Percentiles rank a stretch among this genome's conserved stretches.
Conservation (phyloP, 2,113 vertebrate genomes). For the Procavia capensis region DNA sequence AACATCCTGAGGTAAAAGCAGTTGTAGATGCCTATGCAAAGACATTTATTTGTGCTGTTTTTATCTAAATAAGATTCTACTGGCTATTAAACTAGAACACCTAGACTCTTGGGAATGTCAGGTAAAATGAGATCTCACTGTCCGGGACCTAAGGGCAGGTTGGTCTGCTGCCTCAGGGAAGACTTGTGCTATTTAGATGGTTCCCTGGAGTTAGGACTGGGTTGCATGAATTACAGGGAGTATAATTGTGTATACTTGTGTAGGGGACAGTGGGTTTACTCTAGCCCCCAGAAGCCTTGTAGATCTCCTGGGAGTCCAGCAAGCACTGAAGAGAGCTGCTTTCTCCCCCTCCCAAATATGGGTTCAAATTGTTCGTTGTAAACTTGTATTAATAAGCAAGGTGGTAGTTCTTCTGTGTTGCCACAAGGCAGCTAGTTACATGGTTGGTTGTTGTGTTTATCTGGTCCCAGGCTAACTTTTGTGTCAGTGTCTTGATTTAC, state of each 20-base stretch:
- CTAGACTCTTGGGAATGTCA: not conserved
- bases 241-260: accelerated
- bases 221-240: accelerated
- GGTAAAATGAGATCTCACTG: not conserved
- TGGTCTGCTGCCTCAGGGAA: not conserved
- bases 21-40: too few species aligned
- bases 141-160: not conserved
- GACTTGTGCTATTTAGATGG: not conserved
- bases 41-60: accelerated
- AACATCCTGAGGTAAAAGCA: slow-evolving; percentile 94
- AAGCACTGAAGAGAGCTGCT: not conserved
- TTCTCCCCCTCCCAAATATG: not conserved
- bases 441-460: not conserved
- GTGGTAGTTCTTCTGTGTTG: not conserved
- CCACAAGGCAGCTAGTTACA: not conserved
- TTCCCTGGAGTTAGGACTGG: not conserved
- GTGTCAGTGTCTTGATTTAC: not conserved
- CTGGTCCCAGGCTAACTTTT: not conserved
- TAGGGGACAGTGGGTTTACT: not conserved
- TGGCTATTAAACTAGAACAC: not conserved
- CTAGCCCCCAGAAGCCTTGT: not conserved
- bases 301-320: not conserved
- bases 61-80: not conserved
- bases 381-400: accelerated
- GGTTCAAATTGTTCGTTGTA: not conserved